Conservation (phyloP, 2,888 invertebrate species). For the Criorhina ranunculi region DNA sequence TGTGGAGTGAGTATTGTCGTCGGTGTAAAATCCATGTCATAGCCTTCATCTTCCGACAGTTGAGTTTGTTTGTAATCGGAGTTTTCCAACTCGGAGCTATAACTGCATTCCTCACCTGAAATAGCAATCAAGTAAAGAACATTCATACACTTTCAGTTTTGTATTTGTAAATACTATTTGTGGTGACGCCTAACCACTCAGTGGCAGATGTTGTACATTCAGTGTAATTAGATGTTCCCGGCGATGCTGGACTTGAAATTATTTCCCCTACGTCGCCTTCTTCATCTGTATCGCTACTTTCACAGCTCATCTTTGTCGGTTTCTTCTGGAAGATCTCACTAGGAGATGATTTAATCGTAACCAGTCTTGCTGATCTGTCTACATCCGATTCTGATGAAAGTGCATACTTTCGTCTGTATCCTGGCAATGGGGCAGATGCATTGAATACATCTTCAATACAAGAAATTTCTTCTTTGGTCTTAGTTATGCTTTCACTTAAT, state of each 20-base stretch:
- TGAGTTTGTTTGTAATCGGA: conserved; percentile 86
- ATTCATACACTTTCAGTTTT: background rate
- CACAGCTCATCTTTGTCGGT: conserved; percentile 78
- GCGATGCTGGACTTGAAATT: conserved; percentile 86
- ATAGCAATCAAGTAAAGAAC: conserved; percentile 4
- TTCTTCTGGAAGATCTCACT: conserved; percentile 77
- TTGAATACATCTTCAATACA: conserved; percentile 42
- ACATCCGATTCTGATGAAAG: conserved; percentile 78
- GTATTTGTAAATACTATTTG: conserved; percentile 88
- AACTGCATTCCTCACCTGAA: conserved; percentile 91
- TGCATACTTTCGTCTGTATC: conserved; percentile 74
- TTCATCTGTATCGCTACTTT: conserved; percentile 83
- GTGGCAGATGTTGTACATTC: conserved; percentile 88
- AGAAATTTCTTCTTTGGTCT: conserved; percentile 47
- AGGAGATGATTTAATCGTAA: conserved; percentile 30
- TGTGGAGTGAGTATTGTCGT: conserved; percentile 90
- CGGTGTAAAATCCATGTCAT: conserved; percentile 89
- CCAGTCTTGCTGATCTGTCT: conserved; percentile 64
- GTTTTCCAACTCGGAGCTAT: conserved; percentile 91
- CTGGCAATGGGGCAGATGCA: conserved; percentile 24
- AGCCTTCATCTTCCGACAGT: conserved; percentile 85
- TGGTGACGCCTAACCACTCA: conserved; percentile 95
- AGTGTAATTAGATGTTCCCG: conserved; percentile 84
- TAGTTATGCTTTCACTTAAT: conserved; percentile 76
- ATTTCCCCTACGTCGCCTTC: conserved; percentile 87